Conservation (phyloP, 2,113 vertebrate species). For the Rhynchomys soricoides region DNA sequence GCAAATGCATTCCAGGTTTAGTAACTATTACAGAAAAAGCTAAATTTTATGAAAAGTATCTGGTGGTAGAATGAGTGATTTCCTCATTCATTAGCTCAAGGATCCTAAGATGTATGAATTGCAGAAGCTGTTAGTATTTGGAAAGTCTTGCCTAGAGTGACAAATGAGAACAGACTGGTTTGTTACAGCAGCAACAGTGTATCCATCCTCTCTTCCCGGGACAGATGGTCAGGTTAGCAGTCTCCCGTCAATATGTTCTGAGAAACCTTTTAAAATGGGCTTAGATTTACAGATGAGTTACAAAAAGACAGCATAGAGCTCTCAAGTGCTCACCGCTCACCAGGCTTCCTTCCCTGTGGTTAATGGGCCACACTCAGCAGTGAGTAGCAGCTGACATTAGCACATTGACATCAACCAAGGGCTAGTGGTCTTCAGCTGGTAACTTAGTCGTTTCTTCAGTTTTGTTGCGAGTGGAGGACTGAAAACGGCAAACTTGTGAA, state of each 20-base stretch:
- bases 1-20: constrained; percentile 26
- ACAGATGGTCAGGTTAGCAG: neutral
- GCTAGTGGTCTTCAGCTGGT: neutral
- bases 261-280: constrained; percentile 45
- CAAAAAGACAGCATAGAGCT: neutral
- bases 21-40: constrained; percentile 34
- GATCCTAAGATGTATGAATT: constrained; percentile 32
- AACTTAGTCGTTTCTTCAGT: constrained; percentile 36
- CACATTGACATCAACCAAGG: neutral
- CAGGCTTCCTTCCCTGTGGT: neutral
- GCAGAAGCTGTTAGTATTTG: neutral
- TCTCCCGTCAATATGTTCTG: neutral
- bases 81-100: neutral
- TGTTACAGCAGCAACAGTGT: neutral
- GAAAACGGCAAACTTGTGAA: constrained; percentile 50
- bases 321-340: neutral
- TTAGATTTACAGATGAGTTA: constrained; percentile 48
- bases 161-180: neutral
- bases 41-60: neutral
- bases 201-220: neutral
- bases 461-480: constrained; percentile 59
- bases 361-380: neutral
- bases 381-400: neutral
- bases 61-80: neutral
- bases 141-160: constrained; percentile 38